Evolutionary conservation across 1,140 invertebrate species (phyloP).

Genomic region (Megalonaias nervosa): DNA sequence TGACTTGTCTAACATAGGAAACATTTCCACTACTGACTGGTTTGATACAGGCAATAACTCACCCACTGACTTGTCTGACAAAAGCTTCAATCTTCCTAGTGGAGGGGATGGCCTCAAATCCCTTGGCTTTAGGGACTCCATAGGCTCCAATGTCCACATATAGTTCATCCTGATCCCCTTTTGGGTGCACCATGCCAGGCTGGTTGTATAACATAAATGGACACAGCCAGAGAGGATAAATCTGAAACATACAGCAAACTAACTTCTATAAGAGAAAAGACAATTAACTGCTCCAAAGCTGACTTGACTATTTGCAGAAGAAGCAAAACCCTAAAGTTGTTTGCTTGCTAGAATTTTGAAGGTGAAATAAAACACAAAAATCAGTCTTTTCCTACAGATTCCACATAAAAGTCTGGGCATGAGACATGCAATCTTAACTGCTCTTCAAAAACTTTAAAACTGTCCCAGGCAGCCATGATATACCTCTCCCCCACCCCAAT

Average conservation of each 20-base stretch:
- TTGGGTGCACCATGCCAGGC: conserved; percentile 82
- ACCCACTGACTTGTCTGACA: conserved; percentile 80
- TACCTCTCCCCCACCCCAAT: no score
- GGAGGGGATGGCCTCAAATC: conserved; percentile 79
- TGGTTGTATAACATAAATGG: conserved; percentile 81
- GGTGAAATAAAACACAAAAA: no score
- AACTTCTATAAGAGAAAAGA: background rate
- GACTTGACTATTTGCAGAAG: no score
- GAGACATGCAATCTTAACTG: no score
- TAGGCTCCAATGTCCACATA: conserved; percentile 87
- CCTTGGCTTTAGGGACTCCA: conserved; percentile 79
- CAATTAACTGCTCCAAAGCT: no score
- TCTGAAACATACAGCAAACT: conserved; percentile 70
- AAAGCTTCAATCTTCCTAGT: conserved; percentile 82
- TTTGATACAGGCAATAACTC: conserved; percentile 41
- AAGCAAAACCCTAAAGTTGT: no score
- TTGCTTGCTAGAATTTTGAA: no score
- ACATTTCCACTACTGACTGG: background rate
- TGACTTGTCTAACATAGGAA: no score
- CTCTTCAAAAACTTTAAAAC: no score
- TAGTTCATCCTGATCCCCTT: conserved; percentile 74
- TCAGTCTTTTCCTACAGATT: no score
- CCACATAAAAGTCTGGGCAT: no score
- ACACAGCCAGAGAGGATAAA: conserved; percentile 90
- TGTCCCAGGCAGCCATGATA: no score